These are phyloP conservation scores for Trissolcus basalis DNA, from an alignment of 1,140 invertebrate species.

Conservation along the genomic window DNA sequence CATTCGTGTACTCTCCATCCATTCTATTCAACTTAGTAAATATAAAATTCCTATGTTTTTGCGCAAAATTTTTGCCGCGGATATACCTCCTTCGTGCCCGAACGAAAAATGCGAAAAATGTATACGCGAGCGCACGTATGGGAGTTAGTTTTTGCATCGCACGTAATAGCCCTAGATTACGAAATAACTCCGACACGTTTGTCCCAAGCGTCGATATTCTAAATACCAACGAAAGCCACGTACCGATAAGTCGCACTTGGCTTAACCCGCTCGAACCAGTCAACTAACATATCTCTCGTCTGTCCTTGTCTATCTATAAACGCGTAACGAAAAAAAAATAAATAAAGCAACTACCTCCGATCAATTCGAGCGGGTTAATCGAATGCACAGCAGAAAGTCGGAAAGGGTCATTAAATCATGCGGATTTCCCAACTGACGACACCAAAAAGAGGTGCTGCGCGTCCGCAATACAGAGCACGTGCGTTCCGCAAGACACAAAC, in stretches of 20 bases:
- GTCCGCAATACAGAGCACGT: constrained; percentile 41
- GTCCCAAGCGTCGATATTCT: constrained; percentile 23
- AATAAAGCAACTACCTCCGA: constrained; percentile 44
- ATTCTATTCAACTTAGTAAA: too few relatives aligned
- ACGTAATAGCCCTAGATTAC: not conserved
- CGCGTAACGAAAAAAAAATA: constrained; percentile 27
- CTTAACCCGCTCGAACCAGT: constrained; percentile 33
- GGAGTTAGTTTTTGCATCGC: not conserved
- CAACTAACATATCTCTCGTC: constrained; percentile 41
- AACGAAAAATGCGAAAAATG: too few relatives aligned
- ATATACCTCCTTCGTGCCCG: too few relatives aligned
- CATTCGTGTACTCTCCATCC: too few relatives aligned
- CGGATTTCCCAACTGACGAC: constrained; percentile 28
- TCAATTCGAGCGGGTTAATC: constrained; percentile 45
- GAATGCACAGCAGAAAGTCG: constrained; percentile 22
- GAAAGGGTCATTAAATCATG: constrained; percentile 32
- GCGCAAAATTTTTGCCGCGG: too few relatives aligned
- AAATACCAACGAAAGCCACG: constrained; percentile 14
- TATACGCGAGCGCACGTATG: too few relatives aligned
- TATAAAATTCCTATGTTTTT: too few relatives aligned
- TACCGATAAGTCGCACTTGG: constrained; percentile 9
- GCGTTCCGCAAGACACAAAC: constrained; percentile 6
- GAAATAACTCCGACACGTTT: not conserved
- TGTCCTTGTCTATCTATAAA: constrained; percentile 33
- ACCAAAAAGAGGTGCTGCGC: constrained; percentile 3